These are phyloP conservation scores for Sminthopsis crassicaudata DNA, from an alignment of 2,113 vertebrate genomes.

Conservation along the genomic window DNA sequence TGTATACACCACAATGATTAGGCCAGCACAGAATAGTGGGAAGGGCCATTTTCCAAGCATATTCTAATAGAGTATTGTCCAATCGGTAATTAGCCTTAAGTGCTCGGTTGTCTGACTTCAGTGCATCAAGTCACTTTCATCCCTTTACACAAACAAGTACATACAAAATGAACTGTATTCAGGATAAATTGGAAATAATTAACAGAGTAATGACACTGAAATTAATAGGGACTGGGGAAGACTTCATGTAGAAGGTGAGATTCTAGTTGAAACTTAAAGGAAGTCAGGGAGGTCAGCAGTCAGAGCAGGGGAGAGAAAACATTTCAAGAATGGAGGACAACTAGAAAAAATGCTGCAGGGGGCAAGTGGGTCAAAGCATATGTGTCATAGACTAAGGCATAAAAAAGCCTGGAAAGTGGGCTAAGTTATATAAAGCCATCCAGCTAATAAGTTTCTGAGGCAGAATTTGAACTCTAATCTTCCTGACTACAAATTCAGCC, in stretches of 20 bases:
- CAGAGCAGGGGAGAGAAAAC: not conserved
- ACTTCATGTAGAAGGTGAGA: not conserved
- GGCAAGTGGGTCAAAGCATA: not conserved
- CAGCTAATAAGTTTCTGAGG: not conserved
- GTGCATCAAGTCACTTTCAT: too few species aligned
- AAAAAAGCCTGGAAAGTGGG: not conserved
- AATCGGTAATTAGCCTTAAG: too few species aligned
- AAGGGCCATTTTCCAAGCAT: too few species aligned
- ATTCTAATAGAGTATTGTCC: too few species aligned
- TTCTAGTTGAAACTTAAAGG: not conserved
- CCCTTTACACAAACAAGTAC: too few species aligned
- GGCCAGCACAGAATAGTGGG: too few species aligned
- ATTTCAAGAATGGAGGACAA: not conserved
- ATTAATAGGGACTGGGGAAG: not conserved
- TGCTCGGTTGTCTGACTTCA: too few species aligned
- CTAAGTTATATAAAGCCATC: not conserved
- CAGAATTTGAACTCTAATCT: not conserved
- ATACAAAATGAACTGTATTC: not conserved
- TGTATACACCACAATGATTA: too few species aligned
- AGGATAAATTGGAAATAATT: not conserved
- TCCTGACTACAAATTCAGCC: not conserved
- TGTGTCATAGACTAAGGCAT: not conserved
- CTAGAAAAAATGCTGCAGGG: not conserved
- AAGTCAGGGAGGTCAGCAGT: not conserved
- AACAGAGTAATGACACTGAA: not conserved